A percentile compares a stretch with the other conserved stretches of the same genome.
Evolutionary conservation across 2,888 invertebrate genomes (phyloP).

Genomic region (Stegana nigrithorax): DNA sequence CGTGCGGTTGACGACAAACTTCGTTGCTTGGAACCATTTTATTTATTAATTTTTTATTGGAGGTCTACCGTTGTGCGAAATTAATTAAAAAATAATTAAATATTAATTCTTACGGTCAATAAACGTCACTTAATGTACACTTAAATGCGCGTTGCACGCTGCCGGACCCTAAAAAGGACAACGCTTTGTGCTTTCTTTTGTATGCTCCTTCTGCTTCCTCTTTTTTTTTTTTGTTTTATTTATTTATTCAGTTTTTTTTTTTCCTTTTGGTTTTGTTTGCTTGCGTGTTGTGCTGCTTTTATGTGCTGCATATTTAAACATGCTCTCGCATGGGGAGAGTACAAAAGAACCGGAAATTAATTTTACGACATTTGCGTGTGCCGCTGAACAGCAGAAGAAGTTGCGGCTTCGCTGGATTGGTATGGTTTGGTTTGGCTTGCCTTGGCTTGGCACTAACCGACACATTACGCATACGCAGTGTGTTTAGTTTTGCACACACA

Average conservation of each 20-base stretch:
- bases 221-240: background rate
- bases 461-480: background rate
- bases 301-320: background rate
- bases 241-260: background rate
- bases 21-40: background rate
- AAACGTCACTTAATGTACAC: background rate
- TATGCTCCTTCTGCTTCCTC: background rate
- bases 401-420: background rate
- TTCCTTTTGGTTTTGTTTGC: background rate
- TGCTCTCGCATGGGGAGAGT: background rate
- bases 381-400: background rate
- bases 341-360: slow-evolving; percentile 39
- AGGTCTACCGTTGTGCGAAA: background rate
- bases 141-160: background rate
- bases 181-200: background rate
- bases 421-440: no score
- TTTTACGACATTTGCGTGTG: slow-evolving; percentile 40
- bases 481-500: background rate
- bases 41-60: slow-evolving; percentile 1
- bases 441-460: background rate
- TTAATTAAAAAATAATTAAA: background rate
- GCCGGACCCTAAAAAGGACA: background rate
- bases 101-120: background rate
- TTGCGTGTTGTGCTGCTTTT: background rate
- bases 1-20: no score